Percentiles rank a stretch among this genome's conserved stretches.
These are phyloP conservation scores for Lymantria monacha DNA, from an alignment of 2,888 invertebrate genomes.

Conservation along the genomic window DNA sequence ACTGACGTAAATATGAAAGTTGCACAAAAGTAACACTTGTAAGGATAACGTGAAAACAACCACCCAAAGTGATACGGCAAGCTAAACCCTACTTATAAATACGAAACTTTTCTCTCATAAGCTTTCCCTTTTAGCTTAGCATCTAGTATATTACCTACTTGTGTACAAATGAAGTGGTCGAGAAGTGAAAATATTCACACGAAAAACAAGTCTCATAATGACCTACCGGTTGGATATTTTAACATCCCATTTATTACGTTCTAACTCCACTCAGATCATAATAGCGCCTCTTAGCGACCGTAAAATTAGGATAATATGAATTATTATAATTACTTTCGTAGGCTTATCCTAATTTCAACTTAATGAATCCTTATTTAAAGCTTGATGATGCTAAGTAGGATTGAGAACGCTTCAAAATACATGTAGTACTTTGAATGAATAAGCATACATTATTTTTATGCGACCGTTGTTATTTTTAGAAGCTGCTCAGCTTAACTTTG, in stretches of 20 bases:
- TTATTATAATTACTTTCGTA: slow-evolving; percentile 42
- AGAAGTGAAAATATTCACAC: slow-evolving; percentile 39
- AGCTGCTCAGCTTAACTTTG: no score
- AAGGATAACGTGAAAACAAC: not conserved
- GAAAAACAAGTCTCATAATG: slow-evolving; percentile 39
- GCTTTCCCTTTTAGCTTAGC: slow-evolving; percentile 36
- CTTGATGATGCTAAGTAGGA: slow-evolving; percentile 9
- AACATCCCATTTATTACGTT: slow-evolving; percentile 35
- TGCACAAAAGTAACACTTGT: no score
- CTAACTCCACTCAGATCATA: slow-evolving; percentile 25
- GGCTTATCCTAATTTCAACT: slow-evolving; percentile 27
- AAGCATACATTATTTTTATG: no score
- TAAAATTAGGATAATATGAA: slow-evolving; percentile 39
- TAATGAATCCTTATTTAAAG: slow-evolving; percentile 31
- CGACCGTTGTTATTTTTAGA: no score
- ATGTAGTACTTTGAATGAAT: no score
- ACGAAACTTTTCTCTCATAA: slow-evolving; percentile 1
- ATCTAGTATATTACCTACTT: slow-evolving; percentile 19
- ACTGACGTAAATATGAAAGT: no score
- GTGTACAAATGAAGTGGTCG: slow-evolving; percentile 24
- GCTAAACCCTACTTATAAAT: slow-evolving; percentile 1
- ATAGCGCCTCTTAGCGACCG: slow-evolving; percentile 28
- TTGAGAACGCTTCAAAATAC: not conserved
- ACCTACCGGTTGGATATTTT: slow-evolving; percentile 32
- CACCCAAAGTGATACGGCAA: slow-evolving; percentile 1